Conservation (phyloP, 2,797 vertebrate species). For the Etheostoma perlongum region DNA sequence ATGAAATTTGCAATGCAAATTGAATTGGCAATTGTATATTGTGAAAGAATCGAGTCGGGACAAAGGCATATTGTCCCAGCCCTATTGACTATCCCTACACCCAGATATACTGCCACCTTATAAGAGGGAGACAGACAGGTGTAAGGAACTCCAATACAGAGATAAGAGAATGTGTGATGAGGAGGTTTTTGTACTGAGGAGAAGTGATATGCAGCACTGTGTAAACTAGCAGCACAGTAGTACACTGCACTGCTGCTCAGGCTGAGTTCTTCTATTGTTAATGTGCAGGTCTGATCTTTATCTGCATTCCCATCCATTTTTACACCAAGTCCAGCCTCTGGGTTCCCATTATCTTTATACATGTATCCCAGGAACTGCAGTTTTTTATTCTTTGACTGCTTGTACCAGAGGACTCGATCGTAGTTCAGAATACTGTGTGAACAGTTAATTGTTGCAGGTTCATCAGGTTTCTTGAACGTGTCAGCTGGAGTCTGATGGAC, state of each 20-base stretch:
- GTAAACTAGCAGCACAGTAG: slow-evolving; percentile 64
- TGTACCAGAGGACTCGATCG: slow-evolving; percentile 69
- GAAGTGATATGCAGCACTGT: slow-evolving; percentile 44
- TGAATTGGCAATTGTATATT: no score
- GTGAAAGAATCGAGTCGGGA: no score
- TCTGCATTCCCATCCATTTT: slow-evolving; percentile 33
- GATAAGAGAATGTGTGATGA: background rate
- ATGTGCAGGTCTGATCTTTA: slow-evolving; percentile 22
- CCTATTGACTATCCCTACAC: no score
- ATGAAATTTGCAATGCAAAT: no score
- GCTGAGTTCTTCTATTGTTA: slow-evolving; percentile 32
- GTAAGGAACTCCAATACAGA: background rate
- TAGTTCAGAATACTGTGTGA: slow-evolving; percentile 37
- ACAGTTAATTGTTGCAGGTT: slow-evolving; percentile 42
- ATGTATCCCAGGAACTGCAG: background rate
- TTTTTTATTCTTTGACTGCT: slow-evolving; percentile 12
- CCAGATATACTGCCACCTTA: slow-evolving; percentile 4
- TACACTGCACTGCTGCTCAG: slow-evolving; percentile 61
- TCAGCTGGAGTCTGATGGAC: slow-evolving; percentile 59
- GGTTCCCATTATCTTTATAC: accelerated
- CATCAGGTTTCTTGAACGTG: background rate
- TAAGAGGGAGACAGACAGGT: slow-evolving; percentile 6
- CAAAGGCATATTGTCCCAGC: no score
- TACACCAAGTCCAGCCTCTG: background rate
- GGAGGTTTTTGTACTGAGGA: slow-evolving; percentile 49